Evolutionary conservation across 2,797 vertebrate genomes (phyloP).

Genomic region (Cyclura pinguis): DNA sequence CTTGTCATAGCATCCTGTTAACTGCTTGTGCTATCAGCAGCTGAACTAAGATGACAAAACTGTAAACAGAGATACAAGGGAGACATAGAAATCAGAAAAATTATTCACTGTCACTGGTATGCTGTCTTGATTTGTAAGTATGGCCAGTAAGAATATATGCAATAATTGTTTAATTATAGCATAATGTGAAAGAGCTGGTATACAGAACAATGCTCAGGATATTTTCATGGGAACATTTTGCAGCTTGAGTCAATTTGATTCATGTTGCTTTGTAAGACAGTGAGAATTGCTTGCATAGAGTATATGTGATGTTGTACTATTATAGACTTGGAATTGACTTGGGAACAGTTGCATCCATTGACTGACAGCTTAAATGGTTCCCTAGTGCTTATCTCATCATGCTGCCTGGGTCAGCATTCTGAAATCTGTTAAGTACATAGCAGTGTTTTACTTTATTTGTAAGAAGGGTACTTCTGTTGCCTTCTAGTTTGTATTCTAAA

Average conservation of each 20-base stretch:
- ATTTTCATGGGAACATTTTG: not conserved
- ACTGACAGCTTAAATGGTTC: constrained; percentile 12
- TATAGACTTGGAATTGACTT: constrained; percentile 35
- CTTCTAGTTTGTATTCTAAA: not conserved
- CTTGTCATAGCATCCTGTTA: not conserved
- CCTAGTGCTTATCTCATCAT: constrained; percentile 19
- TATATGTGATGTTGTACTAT: not conserved
- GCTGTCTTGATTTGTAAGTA: not conserved
- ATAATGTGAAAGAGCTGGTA: not conserved
- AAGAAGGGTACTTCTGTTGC: not conserved
- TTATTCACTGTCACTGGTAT: not conserved
- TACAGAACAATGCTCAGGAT: not conserved
- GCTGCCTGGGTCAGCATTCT: not conserved
- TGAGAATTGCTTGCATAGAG: not conserved
- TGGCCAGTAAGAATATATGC: not conserved
- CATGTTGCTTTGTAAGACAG: constrained; percentile 5
- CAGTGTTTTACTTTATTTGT: not conserved
- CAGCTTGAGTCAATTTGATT: constrained; percentile 10
- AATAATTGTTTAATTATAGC: not conserved
- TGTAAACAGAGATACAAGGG: not conserved
- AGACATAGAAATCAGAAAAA: not conserved
- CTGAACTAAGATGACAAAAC: not conserved
- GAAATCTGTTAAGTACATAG: not conserved
- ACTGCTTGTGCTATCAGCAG: not conserved
- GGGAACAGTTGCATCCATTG: constrained; percentile 7